Evolutionary conservation across 2,888 invertebrate genomes (phyloP), one percentile per base, ranked within the genome.

Genomic region (Eustalomyia histrio): DNA sequence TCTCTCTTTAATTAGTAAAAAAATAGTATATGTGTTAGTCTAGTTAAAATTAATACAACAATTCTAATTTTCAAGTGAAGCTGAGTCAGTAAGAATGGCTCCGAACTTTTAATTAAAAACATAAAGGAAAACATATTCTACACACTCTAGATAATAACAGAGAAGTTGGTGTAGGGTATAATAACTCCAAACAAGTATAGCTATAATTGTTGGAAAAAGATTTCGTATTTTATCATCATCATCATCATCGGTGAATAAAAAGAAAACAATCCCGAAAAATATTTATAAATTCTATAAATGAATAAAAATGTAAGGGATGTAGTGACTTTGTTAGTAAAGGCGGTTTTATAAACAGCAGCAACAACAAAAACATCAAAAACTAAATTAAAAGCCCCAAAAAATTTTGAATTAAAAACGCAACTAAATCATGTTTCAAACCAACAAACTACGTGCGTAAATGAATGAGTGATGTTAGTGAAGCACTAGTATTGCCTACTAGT

Each of bases 321-420:
- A 39, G 60, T 53, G 74, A 78, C 57, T 81, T 75, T 75, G 69
- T 78, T 78, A 65, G 68, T 24, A 33, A 69, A 68, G 80, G 72
- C 67, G 78, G 71, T 72, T 72, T 78, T 78, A 43, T 17, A 6
- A 33, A 60, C 33, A 76, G 10, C 35, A 35, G 14, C 14, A 39
- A 39, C 12, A 47, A 47, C 14, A 50, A 76, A 55, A 68, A 24
- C 52, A 71, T 57, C 16, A 55, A 61, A 55, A 64, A 58, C 18
- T 43, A 57, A 52, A 58, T 60, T 53, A 43, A 47, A 72, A 64
- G 63, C 71, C 52, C 71, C 53, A 65, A 52, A 47, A 69, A 71
- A 43, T 29, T 4, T 57, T 14, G 9, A 35, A 57, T 39, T 17
- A 6, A n/a, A n/a, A 35, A 52, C 21, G 39, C 35, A 69, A 12